phyloP scores from a whole-genome alignment of 2,888 invertebrate genomes.

The Melieria picta region DNA sequence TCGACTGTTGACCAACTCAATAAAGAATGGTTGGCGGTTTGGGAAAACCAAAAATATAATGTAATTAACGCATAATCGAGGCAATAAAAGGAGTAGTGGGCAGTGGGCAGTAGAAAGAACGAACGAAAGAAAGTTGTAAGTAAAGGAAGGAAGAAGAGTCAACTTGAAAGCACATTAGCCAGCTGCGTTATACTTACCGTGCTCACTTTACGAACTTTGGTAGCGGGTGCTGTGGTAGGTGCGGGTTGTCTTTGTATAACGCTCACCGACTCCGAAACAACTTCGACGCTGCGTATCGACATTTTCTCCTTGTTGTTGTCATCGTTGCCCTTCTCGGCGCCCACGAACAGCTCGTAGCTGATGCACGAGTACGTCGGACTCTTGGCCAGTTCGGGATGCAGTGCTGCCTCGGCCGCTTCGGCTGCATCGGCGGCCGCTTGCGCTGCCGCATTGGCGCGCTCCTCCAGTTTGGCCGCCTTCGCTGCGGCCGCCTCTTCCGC shows the following conservation, averaged over 20 bases:
- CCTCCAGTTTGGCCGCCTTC: constrained; percentile 68
- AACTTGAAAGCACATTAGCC: constrained; percentile 54
- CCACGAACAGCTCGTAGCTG: constrained; percentile 91
- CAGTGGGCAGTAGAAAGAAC: constrained; percentile 21
- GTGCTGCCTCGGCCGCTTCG: constrained; percentile 67
- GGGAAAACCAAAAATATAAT: background rate
- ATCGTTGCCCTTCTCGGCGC: constrained; percentile 88
- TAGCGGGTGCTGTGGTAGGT: constrained; percentile 68
- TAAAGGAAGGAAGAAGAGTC: constrained; percentile 42
- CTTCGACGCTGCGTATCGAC: constrained; percentile 88
- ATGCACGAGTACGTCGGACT: constrained; percentile 93
- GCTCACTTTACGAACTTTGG: constrained; percentile 90
- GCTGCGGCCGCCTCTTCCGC: constrained; percentile 83
- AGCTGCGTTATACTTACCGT: constrained; percentile 78
- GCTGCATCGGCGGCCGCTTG: constrained; percentile 69
- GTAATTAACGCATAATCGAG: background rate
- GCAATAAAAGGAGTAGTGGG: background rate
- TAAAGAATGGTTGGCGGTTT: no score
- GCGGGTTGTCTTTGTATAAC: constrained; percentile 73
- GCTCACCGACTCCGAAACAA: constrained; percentile 91
- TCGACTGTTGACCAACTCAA: no score
- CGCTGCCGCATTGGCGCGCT: constrained; percentile 72
- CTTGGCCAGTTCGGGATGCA: constrained; percentile 77
- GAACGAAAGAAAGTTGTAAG: constrained; percentile 32
- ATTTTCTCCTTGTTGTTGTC: constrained; percentile 92